Percentiles rank a stretch among this genome's conserved stretches.
Evolutionary conservation across 1,140 invertebrate genomes (phyloP).

Genomic region (Atta texana): DNA sequence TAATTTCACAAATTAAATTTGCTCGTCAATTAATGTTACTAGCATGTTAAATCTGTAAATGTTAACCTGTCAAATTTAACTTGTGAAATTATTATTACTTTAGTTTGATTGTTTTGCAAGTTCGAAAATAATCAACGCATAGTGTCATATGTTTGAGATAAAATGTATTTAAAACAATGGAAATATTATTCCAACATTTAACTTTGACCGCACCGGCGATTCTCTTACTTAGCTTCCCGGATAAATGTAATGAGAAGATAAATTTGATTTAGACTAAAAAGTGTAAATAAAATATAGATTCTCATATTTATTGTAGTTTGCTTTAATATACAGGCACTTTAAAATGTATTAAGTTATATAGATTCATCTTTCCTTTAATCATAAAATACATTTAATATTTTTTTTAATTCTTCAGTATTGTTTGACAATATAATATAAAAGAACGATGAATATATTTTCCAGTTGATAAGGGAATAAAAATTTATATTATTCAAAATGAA

Average conservation of each 20-base stretch:
- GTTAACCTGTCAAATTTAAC: too few species aligned
- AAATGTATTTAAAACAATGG: too few species aligned
- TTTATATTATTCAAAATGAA: neutral
- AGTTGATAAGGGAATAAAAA: neutral
- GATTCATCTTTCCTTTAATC: neutral
- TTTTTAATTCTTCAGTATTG: neutral
- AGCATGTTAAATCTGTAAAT: too few species aligned
- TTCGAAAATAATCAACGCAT: too few species aligned
- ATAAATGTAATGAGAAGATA: conserved; percentile 3
- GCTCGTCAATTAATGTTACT: too few species aligned
- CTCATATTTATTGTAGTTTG: neutral
- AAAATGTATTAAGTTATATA: neutral
- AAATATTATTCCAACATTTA: too few species aligned
- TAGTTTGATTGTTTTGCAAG: too few species aligned
- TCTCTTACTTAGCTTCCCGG: too few species aligned
- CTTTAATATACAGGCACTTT: neutral
- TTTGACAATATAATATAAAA: neutral
- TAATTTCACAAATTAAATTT: too few species aligned
- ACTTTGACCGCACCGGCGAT: too few species aligned
- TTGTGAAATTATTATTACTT: too few species aligned
- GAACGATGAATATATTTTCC: conserved; percentile 1
- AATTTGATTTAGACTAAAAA: neutral
- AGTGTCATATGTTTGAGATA: too few species aligned
- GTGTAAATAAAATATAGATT: neutral
- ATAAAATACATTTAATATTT: neutral